These are phyloP conservation scores for Hartigia nigra DNA, from an alignment of 2,888 invertebrate species.

Conservation along the genomic window DNA sequence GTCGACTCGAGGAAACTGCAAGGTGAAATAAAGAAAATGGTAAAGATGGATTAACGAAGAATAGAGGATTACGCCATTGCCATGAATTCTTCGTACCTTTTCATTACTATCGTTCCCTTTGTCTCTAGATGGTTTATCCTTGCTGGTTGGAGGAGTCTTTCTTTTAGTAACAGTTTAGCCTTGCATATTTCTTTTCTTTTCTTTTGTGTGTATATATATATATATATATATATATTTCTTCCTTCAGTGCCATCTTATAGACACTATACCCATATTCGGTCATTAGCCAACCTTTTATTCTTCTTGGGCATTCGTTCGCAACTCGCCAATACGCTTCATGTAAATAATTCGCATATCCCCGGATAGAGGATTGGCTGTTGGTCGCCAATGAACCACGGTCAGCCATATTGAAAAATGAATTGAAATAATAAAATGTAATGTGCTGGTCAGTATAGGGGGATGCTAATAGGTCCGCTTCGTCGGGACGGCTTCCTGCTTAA, in stretches of 20 bases:
- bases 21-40: neutral
- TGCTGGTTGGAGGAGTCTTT: neutral
- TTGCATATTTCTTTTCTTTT: neutral
- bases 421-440: constrained; percentile 61
- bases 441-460: constrained; percentile 63
- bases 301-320: neutral
- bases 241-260: neutral
- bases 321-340: neutral
- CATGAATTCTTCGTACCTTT: neutral
- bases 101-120: constrained; percentile 1
- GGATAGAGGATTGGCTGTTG: neutral
- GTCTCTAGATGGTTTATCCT: neutral
- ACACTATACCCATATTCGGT: neutral
- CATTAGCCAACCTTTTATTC: neutral
- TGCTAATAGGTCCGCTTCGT: constrained; percentile 69
- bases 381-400: constrained; percentile 16
- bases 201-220: neutral
- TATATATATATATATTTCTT: neutral
- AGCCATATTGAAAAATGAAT: constrained; percentile 62
- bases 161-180: neutral
- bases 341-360: neutral
- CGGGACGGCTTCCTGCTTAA: constrained; percentile 71
- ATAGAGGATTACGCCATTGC: neutral
- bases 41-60: neutral
- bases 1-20: neutral